Base-by-base conservation (phyloP, 2,113 vertebrate species). In the Anas platyrhynchos region DNA sequence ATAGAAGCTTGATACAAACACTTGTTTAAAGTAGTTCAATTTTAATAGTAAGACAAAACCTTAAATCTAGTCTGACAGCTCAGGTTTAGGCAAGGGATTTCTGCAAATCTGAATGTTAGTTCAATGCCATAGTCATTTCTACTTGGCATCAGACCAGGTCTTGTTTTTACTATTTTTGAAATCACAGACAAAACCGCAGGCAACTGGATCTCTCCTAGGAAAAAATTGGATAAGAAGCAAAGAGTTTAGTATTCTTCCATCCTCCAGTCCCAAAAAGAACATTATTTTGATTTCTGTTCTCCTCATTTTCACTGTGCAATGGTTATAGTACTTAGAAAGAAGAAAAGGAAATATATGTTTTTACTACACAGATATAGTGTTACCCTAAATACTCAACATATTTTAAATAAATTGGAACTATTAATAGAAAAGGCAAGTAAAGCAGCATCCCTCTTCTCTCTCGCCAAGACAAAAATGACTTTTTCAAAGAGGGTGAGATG, bases 111-210 rank as follows among this genome's bases (percentile, higher is more conserved):
- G 0, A 75, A 56, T 0, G 1, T 31, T 77, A 84, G 25, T 81
- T 78, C 83, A 83, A 43, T 81, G 61, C 90, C 54, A 68, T 7
- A 94, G 88, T 26, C 2, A 65, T 90, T 94, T 67, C 62, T 83
- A 36, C 63, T 56, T 90, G 93, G 82, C 79, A 88, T 79, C 23
- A 81, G 21, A 84, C 26, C 38, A 86, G 56, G 17, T 72, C 80
- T 88, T 94, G 65, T 88, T 94, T 90, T 69, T 83, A 68, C 85
- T 93, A 78, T 90, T 96, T 93, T 82, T 87, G 58, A 94, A 97
- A 93, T 90, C 69, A 73, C 83, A 91, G 92, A 69, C 69, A 92
- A 90, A 96, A 94, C 92, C 94, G 88, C 94, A 96, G 50, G 88
- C 80, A 96, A 92, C 83, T 96, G 92, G 90, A 94, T 75, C 65